These are phyloP conservation scores for Malacoraja senta DNA, from an alignment of 2,797 vertebrate species.

Conservation along the genomic window DNA sequence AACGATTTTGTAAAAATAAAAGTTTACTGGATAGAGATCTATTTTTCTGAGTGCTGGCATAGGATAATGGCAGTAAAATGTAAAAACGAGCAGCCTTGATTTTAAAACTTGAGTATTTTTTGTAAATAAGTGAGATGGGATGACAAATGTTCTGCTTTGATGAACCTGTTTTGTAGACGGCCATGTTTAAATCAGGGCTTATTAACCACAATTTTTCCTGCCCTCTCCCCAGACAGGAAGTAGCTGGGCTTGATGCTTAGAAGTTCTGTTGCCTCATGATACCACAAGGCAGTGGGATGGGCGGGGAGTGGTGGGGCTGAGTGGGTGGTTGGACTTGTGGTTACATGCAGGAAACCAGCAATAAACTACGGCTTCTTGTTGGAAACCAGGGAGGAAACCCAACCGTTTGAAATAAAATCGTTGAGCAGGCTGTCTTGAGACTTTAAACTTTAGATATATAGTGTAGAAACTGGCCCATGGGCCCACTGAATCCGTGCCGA, in stretches of 20 bases:
- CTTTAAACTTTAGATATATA: too few species aligned
- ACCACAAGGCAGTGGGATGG: neutral
- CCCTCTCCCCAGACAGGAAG: neutral
- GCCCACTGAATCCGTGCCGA: too few species aligned
- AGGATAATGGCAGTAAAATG: too few species aligned
- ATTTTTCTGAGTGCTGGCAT: neutral
- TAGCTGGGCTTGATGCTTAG: neutral
- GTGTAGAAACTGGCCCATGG: too few species aligned
- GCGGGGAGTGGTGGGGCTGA: neutral
- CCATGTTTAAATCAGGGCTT: neutral
- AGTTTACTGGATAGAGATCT: neutral
- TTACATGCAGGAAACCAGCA: neutral
- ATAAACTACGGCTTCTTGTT: neutral
- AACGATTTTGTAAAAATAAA: too few species aligned
- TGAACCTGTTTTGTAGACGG: neutral
- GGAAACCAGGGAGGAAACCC: neutral
- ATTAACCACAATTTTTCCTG: neutral
- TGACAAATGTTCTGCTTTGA: slow-evolving; percentile 1
- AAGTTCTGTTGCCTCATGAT: neutral
- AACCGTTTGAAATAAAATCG: neutral
- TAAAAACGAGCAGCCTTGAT: neutral
- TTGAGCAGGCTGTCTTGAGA: neutral
- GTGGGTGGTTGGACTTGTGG: too few species aligned
- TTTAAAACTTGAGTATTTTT: neutral
- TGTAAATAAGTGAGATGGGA: neutral